phyloP scores from a whole-genome alignment of 2,797 vertebrate genomes.

The Syngnathus rostellatus region DNA sequence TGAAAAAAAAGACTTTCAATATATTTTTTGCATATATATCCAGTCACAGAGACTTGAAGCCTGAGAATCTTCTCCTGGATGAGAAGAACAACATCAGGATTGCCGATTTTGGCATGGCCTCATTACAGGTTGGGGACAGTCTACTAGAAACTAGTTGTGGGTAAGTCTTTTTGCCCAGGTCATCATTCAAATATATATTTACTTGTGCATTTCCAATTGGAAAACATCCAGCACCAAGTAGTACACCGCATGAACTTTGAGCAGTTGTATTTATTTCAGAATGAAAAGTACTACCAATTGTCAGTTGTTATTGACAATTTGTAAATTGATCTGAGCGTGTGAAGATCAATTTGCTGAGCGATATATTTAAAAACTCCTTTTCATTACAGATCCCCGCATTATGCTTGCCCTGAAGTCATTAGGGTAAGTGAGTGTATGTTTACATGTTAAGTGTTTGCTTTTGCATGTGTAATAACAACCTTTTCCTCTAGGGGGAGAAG shows the following conservation, averaged over 20 bases:
- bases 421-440: slow-evolving; percentile 71
- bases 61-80: slow-evolving; percentile 85
- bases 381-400: slow-evolving; percentile 85
- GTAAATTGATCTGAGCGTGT: background rate
- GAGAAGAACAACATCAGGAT: slow-evolving; percentile 91
- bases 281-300: too few species aligned
- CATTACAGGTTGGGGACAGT: slow-evolving; percentile 86
- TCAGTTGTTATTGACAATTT: too few species aligned
- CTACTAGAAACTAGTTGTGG: slow-evolving; percentile 83
- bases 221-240: too few species aligned
- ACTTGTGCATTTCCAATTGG: too few species aligned
- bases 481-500: slow-evolving; percentile 76
- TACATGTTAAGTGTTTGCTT: slow-evolving; percentile 12
- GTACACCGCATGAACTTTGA: too few species aligned
- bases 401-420: slow-evolving; percentile 97
- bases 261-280: too few species aligned
- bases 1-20: too few species aligned
- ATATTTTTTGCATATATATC: background rate
- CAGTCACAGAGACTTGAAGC: slow-evolving; percentile 89
- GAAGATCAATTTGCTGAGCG: background rate
- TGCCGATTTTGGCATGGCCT: slow-evolving; percentile 90
- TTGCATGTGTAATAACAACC: background rate
- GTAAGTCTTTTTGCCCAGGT: slow-evolving; percentile 43
- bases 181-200: too few species aligned
- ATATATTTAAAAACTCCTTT: background rate